Conservation (phyloP, 2,113 vertebrate genomes). For the Orthochromis indermauri region DNA sequence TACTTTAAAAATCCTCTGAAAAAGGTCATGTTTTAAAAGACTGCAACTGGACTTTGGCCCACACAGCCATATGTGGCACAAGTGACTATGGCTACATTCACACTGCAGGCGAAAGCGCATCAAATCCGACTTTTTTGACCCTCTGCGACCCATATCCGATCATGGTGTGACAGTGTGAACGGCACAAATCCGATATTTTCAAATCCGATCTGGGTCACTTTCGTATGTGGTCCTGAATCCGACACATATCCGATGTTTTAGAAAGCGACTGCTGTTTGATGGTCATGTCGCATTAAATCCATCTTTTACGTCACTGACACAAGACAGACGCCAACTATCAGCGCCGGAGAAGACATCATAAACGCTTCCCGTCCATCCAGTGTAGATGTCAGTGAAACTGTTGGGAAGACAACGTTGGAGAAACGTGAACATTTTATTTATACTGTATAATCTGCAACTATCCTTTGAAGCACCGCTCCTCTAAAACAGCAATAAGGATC, state of each 20-base stretch:
- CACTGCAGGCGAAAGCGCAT: accelerated
- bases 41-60: not conserved
- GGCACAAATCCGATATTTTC: not conserved
- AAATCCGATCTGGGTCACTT: not conserved
- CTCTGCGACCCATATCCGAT: accelerated
- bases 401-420: no score
- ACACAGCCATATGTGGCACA: not conserved
- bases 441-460: not conserved
- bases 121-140: accelerated
- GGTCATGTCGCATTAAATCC: accelerated
- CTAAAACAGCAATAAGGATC: no score
- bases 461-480: accelerated
- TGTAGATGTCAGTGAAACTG: accelerated
- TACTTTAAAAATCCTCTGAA: not conserved
- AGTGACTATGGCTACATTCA: not conserved
- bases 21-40: not conserved
- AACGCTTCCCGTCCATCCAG: not conserved
- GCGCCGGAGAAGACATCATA: accelerated
- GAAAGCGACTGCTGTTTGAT: accelerated
- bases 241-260: accelerated
- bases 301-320: accelerated
- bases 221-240: accelerated
- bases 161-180: accelerated
- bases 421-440: not conserved
- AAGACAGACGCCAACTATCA: accelerated